phyloP scores from a whole-genome alignment of 2,113 vertebrate species.

The Antigone vipio region DNA sequence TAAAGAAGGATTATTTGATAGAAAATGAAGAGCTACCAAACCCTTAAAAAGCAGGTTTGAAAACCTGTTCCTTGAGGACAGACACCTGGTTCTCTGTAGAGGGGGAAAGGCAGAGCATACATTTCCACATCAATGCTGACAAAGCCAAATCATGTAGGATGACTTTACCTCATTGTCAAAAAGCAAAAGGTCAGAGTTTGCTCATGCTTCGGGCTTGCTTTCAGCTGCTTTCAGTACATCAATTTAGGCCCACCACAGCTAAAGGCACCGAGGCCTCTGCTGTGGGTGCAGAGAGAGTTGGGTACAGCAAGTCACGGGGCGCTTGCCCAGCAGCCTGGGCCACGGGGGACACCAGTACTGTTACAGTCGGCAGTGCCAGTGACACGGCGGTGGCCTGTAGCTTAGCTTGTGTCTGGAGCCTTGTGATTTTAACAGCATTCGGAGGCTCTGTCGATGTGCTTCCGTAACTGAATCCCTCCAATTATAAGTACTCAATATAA shows the following conservation, averaged over 20 bases:
- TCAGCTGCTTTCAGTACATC: constrained; percentile 26
- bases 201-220: constrained; percentile 41
- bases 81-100: constrained; percentile 19
- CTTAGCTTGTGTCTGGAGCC: neutral
- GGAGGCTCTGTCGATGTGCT: neutral
- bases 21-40: constrained; percentile 92
- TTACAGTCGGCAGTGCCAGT: neutral
- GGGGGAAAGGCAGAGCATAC: constrained; percentile 11
- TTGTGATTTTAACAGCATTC: neutral
- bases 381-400: neutral
- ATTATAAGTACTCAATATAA: neutral
- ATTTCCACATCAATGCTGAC: constrained; percentile 45
- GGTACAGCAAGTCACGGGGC: accelerated
- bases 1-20: constrained; percentile 89
- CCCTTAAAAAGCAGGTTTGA: constrained; percentile 75
- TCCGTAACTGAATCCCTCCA: neutral
- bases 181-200: constrained; percentile 5
- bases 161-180: constrained; percentile 52
- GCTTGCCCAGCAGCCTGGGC: neutral
- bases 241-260: constrained; percentile 1
- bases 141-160: constrained; percentile 33
- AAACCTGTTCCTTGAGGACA: constrained; percentile 12
- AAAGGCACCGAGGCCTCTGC: neutral
- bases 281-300: neutral
- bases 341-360: neutral